These are phyloP conservation scores for Tetranychus cinnabarinus DNA, from an alignment of 1,140 invertebrate species.

Conservation along the genomic window DNA sequence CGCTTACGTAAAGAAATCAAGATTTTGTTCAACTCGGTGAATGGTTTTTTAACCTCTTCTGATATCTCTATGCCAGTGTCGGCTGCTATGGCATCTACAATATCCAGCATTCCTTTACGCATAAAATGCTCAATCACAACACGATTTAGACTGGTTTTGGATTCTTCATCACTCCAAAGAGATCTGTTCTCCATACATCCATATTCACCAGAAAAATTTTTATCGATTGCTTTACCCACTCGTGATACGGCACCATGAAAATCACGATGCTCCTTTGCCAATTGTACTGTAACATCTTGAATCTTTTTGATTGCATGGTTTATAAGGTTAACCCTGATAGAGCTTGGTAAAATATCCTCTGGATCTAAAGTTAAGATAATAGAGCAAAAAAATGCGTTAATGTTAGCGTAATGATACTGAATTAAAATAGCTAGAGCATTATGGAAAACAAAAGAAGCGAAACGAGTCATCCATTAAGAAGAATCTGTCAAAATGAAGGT, in stretches of 20 bases:
- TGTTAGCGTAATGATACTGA: background rate
- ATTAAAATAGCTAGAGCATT: background rate
- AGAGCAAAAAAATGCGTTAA: background rate
- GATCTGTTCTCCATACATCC: background rate
- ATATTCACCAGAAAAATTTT: conserved; percentile 18
- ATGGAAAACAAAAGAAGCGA: background rate
- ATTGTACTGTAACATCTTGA: conserved; percentile 5
- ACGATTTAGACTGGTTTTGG: background rate
- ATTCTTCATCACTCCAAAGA: background rate
- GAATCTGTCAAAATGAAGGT: background rate
- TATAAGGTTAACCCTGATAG: background rate
- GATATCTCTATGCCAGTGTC: conserved; percentile 27
- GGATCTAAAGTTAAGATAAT: background rate
- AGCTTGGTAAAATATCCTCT: conserved; percentile 3
- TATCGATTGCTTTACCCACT: conserved; percentile 89
- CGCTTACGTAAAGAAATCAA: conserved; percentile 48
- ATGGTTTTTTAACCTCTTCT: background rate
- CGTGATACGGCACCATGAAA: conserved; percentile 74
- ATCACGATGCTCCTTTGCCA: conserved; percentile 52
- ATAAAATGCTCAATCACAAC: conserved; percentile 62
- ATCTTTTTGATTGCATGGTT: conserved; percentile 8
- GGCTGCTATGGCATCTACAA: conserved; percentile 48
- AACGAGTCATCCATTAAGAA: background rate
- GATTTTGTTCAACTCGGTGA: conserved; percentile 42
- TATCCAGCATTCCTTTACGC: conserved; percentile 68